Base-by-base conservation (phyloP, 2,797 vertebrate species). In the Hoplostethus atlanticus region DNA sequence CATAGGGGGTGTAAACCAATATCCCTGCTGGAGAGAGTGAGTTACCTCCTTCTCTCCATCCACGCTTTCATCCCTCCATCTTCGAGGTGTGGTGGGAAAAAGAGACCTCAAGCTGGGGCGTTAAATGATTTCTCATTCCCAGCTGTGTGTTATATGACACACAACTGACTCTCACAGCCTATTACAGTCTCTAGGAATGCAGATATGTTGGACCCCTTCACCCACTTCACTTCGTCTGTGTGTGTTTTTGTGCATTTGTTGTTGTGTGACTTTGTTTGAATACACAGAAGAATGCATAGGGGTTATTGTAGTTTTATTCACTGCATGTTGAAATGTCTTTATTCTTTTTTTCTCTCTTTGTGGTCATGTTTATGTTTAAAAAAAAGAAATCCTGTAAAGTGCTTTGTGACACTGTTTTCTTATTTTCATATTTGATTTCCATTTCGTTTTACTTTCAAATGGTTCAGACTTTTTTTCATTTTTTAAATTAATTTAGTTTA, bases 41-140 rank as follows among this genome's bases (percentile, higher is more conserved):
- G 25, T 13, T 62, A 47, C 40, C 36, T 28, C 6, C 15, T 9
- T 46, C 51, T 54, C 13, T 54, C 51, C 25, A 42, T 55, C 51
- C 38, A 8, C 40, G 6, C 31, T 61, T 17, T 68, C 54, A 68
- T 79, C 68, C 68, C 63, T 68, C 68, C 13, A 68, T 73, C 74
- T 73, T 52, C 38, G 25, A 55, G 65, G 62, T 55, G 44, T 40
- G 60, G 47, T 56, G 51, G 55, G 65, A 79, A 72, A 74, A 79
- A 82, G 50, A 77, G 80, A 73, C 66, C 11, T 83, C 83, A 87
- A 87, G 79, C 87, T 80, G 84, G 38, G 83, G 75, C 75, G 80
- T 84, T 89, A 83, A 89, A 88, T 90, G 75, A 77, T 86, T 88
- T 85, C 80, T 87, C 82, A 83, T 87, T 91, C 83, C 85, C 82